Evolutionary conservation across 1,140 invertebrate genomes (phyloP).

Genomic region (Littorina saxatilis): DNA sequence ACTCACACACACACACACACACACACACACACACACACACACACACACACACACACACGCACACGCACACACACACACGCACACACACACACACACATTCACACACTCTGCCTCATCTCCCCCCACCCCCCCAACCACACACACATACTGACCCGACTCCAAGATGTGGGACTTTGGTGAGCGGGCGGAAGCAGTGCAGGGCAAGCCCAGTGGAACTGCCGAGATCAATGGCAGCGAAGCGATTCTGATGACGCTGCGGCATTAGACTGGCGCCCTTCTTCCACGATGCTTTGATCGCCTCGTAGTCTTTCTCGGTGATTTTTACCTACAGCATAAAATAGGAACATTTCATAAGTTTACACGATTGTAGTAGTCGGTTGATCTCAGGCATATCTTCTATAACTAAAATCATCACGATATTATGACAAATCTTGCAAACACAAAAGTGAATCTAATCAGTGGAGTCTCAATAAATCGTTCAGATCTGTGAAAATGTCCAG

Average conservation of each 20-base stretch:
- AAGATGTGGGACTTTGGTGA: constrained; percentile 63
- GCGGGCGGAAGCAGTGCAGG: constrained; percentile 51
- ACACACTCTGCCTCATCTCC: neutral
- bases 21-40: too few species aligned
- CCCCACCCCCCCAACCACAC: neutral
- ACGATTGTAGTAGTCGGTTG: too few species aligned
- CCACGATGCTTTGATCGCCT: constrained; percentile 56
- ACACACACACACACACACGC: too few species aligned
- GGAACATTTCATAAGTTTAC: too few species aligned
- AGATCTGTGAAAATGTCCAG: too few species aligned
- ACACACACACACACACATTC: constrained; percentile 4
- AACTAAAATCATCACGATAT: too few species aligned
- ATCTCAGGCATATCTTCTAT: too few species aligned
- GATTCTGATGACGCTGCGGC: constrained; percentile 54
- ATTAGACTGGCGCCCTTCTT: constrained; percentile 52
- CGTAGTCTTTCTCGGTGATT: constrained; percentile 52
- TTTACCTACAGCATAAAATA: constrained; percentile 46
- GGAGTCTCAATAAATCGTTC: too few species aligned
- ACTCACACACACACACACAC: neutral
- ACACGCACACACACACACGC: neutral
- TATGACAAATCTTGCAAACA: too few species aligned
- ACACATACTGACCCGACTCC: constrained; percentile 43
- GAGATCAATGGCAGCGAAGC: constrained; percentile 61
- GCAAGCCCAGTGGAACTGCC: constrained; percentile 49
- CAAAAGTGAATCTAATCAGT: too few species aligned